Base-by-base conservation (phyloP, 2,888 invertebrate species). In the Eurois occulta region DNA sequence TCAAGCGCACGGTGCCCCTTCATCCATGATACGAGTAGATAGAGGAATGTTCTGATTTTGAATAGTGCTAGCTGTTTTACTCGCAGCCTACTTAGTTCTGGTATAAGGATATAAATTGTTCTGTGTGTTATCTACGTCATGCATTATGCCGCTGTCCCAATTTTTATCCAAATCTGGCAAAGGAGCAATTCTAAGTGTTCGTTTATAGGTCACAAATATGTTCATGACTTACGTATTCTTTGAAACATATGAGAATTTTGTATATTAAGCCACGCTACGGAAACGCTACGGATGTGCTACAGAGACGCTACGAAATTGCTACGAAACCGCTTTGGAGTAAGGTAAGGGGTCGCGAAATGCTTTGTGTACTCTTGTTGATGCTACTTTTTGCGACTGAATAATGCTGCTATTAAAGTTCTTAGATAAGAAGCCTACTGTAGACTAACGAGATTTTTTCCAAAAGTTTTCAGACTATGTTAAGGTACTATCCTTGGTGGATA, bases 1-100 rank as follows among this genome's bases (percentile, higher is more conserved):
- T 69, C 72, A 83, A 81, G 64, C 38, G 64, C 11, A 62, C 28
- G 0, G 35, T 24, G 48, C 10, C 35, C 66, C 48, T 35, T 74
- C 66, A 43, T 73, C 66, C 75, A 28, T 66, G 58, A 66, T n/a
- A n/a, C n/a, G n/a, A n/a, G n/a, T n/a, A 79, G 48, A 43, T 74
- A 74, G 35, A 18, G 10, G 41, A 24, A 43, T 32, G 13, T 46
- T 43, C 35, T 46, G 13, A 67, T 38, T 62, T 64, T 64, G 21
- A n/a, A 7, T 48, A 18, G 13, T 18, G 8, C 11, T 72, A 55
- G 18, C 8, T 60, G 11, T 8, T 24, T 75, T 24, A 21, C 4
- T 75, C 3, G 13, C 16, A 11, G 28, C 21, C 2, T 11, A 32
- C 21, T 41, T 24, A 10, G 55, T n/a, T n/a, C n/a, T n/a, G n/a